Evolutionary conservation across 1,140 invertebrate genomes (phyloP), one percentile per base, ranked within the genome.

Genomic region (Nephila pilipes): DNA sequence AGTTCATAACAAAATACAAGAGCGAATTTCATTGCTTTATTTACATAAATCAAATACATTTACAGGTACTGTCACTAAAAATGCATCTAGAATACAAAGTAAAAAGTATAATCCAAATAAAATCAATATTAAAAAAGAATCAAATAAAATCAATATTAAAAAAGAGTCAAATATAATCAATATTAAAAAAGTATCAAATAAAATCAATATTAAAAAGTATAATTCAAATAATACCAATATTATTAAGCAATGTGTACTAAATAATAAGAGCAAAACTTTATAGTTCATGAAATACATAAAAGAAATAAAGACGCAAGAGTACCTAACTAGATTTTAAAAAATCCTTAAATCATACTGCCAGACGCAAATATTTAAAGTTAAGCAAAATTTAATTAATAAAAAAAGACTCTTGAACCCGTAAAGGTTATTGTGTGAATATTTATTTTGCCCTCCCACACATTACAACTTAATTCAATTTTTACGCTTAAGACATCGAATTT

Each of bases 341-440:
- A 54, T 46, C 85, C 29, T 18, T 54, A 83, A 83, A 83, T 36
- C 46, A 46, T 83, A 83, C n/a, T 87, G 57, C 32, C 32, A 60
- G 10, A 60, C 18, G 46, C 69, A 80, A 90, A 90, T 90, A 90
- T 90, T 90, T 90, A 80, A 79, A 90, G 14, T 25, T 22, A 57
- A 80, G 55, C 36, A n/a, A 65, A 90, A 90, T 80, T 90, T 36
- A 69, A 79, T 57, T 90, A 36, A 88, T 88, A 20, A 60, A 83
- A 60, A 91, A 83, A 60, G 25, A 79, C n/a, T 55, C 22, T 38
- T 20, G 18, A 12, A 91, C 16, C 12, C 46, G n/a, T 22, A 60
- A 83, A 83, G 58, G 22, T 46, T 25, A 91, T 83, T 91, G 55
- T 25, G 79, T 46, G 75, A 91, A 91, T 91, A 75, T 88, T 88